Percentiles rank a stretch among this genome's conserved stretches.
phyloP scores from a whole-genome alignment of 2,888 invertebrate genomes.

The Eudiplozoon nipponicum region DNA sequence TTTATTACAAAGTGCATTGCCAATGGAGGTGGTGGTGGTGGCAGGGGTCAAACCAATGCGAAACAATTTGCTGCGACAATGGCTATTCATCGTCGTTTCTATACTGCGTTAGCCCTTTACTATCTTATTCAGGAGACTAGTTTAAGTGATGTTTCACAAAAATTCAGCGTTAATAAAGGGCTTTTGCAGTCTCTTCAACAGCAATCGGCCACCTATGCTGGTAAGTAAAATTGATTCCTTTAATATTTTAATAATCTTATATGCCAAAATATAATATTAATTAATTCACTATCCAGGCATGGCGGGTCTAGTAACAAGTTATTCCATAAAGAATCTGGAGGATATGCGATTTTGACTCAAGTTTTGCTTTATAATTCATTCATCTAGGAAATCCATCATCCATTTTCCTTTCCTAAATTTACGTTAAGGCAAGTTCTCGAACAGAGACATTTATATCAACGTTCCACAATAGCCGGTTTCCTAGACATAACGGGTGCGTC shows the following conservation, averaged over 20 bases:
- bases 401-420: too few relatives aligned
- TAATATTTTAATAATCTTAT: conserved; percentile 8
- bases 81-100: conserved; percentile 25
- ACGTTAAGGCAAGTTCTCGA: too few relatives aligned
- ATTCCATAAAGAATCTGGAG: too few relatives aligned
- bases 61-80: conserved; percentile 4
- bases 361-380: too few relatives aligned
- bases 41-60: neutral
- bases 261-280: neutral
- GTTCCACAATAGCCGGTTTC: too few relatives aligned
- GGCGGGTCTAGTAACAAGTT: too few relatives aligned
- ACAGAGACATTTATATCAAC: too few relatives aligned
- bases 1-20: conserved; percentile 6
- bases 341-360: too few relatives aligned
- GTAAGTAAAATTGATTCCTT: conserved; percentile 26
- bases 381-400: too few relatives aligned
- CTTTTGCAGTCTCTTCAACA: conserved; percentile 69
- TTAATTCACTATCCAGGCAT: too few relatives aligned
- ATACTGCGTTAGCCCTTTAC: conserved; percentile 49
- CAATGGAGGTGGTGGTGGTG: too few relatives aligned
- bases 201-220: conserved; percentile 66
- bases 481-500: too few relatives aligned
- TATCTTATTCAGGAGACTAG: conserved; percentile 67
- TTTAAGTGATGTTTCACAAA: conserved; percentile 43
- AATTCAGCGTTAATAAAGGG: conserved; percentile 55